Conservation (phyloP, 2,888 invertebrate genomes). For the Cyclophora punctaria region DNA sequence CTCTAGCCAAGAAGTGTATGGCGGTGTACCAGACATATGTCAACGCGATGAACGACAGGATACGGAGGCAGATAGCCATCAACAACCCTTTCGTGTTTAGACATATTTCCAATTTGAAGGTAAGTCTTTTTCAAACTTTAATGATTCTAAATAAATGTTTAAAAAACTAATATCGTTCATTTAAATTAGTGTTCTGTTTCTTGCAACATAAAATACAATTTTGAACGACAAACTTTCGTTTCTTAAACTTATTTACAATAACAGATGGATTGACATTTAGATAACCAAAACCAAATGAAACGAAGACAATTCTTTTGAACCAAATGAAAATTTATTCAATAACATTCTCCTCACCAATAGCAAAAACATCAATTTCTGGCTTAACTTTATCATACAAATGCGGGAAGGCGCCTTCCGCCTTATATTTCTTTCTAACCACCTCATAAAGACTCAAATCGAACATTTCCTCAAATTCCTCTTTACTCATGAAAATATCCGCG, state of each 20-base stretch:
- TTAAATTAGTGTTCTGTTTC: too few species aligned
- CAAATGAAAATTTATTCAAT: slow-evolving; percentile 18
- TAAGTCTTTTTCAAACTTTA: slow-evolving; percentile 28
- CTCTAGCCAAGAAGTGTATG: slow-evolving; percentile 99
- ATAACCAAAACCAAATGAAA: too few species aligned
- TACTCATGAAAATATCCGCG: slow-evolving; percentile 81
- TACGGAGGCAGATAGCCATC: slow-evolving; percentile 95
- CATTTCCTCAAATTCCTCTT: slow-evolving; percentile 79
- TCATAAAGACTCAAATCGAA: slow-evolving; percentile 80
- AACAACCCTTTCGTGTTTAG: slow-evolving; percentile 99
- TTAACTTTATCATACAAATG: slow-evolving; percentile 80
- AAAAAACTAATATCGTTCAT: background rate
- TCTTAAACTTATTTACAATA: background rate
- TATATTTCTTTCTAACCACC: slow-evolving; percentile 73
- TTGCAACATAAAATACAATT: too few species aligned
- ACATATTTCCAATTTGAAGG: slow-evolving; percentile 95
- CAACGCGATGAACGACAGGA: slow-evolving; percentile 99
- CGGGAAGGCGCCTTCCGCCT: slow-evolving; percentile 77
- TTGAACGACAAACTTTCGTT: too few species aligned
- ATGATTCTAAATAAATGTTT: too few species aligned
- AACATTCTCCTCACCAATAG: slow-evolving; percentile 62
- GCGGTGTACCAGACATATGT: slow-evolving; percentile 99
- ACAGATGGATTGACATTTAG: too few species aligned
- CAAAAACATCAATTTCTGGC: slow-evolving; percentile 79
- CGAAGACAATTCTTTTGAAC: too few species aligned